Evolutionary conservation across 1,140 invertebrate genomes (phyloP).

Genomic region (Tribolium castaneum): DNA sequence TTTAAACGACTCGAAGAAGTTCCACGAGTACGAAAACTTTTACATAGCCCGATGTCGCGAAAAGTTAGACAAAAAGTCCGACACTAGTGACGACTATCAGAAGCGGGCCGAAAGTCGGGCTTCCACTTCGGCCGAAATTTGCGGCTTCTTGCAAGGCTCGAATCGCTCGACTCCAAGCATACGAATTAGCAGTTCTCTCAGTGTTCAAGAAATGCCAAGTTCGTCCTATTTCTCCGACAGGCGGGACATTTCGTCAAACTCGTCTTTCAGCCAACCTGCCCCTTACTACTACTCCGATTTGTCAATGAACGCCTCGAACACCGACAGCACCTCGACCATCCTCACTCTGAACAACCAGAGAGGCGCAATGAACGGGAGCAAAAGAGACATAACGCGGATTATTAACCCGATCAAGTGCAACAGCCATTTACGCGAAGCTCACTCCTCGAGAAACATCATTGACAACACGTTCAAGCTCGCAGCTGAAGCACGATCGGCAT

Average conservation of each 20-base stretch:
- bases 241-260: conserved; percentile 43
- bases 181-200: conserved; percentile 42
- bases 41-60: conserved; percentile 41
- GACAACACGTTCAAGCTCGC: conserved; percentile 67
- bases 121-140: conserved; percentile 57
- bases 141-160: conserved; percentile 53
- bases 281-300: conserved; percentile 91
- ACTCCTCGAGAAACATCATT: conserved; percentile 33
- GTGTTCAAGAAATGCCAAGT: conserved; percentile 43
- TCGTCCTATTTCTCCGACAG: conserved; percentile 45
- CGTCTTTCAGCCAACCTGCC: conserved; percentile 68
- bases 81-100: conserved; percentile 46
- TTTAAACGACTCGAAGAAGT: conserved; percentile 37
- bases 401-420: conserved; percentile 78
- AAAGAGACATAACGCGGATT: conserved; percentile 81
- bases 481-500: conserved; percentile 73
- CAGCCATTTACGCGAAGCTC: conserved; percentile 18
- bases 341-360: conserved; percentile 75
- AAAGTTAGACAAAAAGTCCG: conserved; percentile 17
- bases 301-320: conserved; percentile 60
- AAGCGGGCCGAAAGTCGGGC: conserved; percentile 54
- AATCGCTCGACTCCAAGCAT: conserved; percentile 52
- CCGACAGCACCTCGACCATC: conserved; percentile 50
- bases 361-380: conserved; percentile 68
- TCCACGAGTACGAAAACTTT: conserved; percentile 61